Conservation (phyloP, 2,113 vertebrate genomes). For the Mirounga angustirostris region DNA sequence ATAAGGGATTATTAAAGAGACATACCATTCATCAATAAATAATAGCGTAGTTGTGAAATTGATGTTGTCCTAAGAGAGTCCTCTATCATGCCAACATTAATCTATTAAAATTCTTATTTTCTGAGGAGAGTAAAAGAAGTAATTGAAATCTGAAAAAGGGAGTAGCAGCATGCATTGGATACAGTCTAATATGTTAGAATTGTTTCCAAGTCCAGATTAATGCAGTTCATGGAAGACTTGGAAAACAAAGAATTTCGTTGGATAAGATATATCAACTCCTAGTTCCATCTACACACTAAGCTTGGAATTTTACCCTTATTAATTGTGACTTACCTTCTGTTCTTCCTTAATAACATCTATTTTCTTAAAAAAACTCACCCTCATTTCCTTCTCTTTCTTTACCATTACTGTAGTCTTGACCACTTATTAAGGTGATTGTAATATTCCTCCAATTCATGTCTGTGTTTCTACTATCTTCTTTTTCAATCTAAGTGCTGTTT, state of each 20-base stretch:
- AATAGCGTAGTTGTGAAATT: neutral
- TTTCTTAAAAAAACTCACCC: neutral
- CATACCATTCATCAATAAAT: neutral
- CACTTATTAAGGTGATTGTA: neutral
- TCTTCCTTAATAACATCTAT: neutral
- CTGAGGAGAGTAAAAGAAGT: neutral
- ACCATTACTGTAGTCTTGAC: neutral
- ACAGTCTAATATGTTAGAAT: neutral
- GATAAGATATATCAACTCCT: neutral
- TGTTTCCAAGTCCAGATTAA: neutral
- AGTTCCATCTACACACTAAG: rapidly evolving
- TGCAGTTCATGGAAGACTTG: neutral
- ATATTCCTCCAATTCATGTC: neutral
- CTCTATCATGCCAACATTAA: neutral
- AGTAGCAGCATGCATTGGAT: neutral
- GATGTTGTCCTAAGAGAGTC: neutral
- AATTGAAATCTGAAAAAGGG: neutral
- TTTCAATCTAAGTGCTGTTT: neutral
- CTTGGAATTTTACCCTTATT: neutral
- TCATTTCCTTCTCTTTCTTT: neutral
- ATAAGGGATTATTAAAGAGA: neutral
- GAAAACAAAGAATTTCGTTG: neutral
- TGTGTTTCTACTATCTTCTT: neutral
- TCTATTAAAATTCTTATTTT: neutral
- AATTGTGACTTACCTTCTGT: neutral